A percentile compares a stretch with the other conserved stretches of the same genome.
Conservation (phyloP, 2,888 invertebrate genomes). For the Geotrupes spiniger region DNA sequence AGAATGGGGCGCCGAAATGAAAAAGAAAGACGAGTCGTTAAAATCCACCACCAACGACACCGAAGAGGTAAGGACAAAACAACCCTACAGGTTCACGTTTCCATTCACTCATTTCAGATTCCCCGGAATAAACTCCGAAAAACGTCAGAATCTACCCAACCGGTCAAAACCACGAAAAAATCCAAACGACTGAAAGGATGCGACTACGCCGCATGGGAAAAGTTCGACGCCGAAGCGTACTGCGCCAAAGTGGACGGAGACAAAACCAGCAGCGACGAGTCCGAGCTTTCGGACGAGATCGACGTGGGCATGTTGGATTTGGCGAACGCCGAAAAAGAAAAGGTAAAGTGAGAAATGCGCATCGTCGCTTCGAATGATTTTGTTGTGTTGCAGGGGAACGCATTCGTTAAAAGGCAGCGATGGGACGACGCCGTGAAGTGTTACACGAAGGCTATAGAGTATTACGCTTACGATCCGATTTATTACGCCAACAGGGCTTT, state of each 20-base stretch:
- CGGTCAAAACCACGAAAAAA: conserved; percentile 28
- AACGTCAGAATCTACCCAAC: neutral
- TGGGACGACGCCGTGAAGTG: conserved; percentile 83
- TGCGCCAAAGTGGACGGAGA: conserved; percentile 61
- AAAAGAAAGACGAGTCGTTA: conserved; percentile 58
- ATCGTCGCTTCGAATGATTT: no score
- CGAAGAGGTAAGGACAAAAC: conserved; percentile 12
- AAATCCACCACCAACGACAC: conserved; percentile 9
- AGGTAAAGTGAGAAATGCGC: no score
- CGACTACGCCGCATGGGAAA: conserved; percentile 75
- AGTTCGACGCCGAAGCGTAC: conserved; percentile 72
- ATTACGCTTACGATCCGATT: conserved; percentile 74
- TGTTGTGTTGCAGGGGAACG: conserved; percentile 67
- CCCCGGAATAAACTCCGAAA: neutral
- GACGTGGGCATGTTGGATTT: conserved; percentile 59
- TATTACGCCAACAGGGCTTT: conserved; percentile 87
- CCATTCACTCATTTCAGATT: neutral
- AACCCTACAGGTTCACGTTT: neutral
- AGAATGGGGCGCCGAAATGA: conserved; percentile 71
- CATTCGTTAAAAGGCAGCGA: conserved; percentile 70
- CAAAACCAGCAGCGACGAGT: conserved; percentile 37
- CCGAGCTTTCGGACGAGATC: conserved; percentile 52
- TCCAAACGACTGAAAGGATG: conserved; percentile 56
- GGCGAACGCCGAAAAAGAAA: conserved; percentile 68
- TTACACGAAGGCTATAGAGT: conserved; percentile 84